Base-by-base conservation (phyloP, 2,888 invertebrate genomes). In the Athalia rosae region DNA sequence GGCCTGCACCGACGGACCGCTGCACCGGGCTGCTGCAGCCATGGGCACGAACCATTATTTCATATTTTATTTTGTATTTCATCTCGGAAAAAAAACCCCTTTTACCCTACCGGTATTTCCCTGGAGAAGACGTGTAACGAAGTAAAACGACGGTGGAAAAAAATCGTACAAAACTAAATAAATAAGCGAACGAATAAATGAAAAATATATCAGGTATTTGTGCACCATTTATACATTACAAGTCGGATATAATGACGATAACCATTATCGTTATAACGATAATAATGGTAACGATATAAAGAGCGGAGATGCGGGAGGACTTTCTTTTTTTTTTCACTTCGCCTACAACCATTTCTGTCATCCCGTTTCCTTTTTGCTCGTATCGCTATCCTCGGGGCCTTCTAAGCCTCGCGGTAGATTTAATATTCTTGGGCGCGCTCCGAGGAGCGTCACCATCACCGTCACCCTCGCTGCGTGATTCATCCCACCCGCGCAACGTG, bases 21-120 rank as follows among this genome's bases (percentile, higher is more conserved):
- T 88, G 87, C 84, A 85, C 82, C 86, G 28, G 28, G 28, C 28
- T 45, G 69, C 69, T 71, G 6, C 85, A 85, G 87, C 87, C 86
- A 87, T 87, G 85, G 87, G 87, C 87, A 87, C 87, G 88, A 87
- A 86, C 88, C 89, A 89, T 89, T 89, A 89, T 89, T 89, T 89
- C 88, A 89, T 89, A 89, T 89, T 89, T 89, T 87, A 89, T 89
- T 89, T 89, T 89, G 86, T 87, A 83, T 87, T 87, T 88, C 85
- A 87, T 84, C 87, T 87, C 83, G 81, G 28, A 28, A 28, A 81
- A 28, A 81, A 82, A 82, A 83, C 84, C 87, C 81, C 82, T 80
- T 61, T 45, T 82, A 84, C 85, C 85, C 83, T 83, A 82, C 85
- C 86, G 85, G 85, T 83, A 77, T 78, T 78, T 77, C 78, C 73